Evolutionary conservation across 2,888 invertebrate species (phyloP).

Genomic region (Pyrrhia umbra): DNA sequence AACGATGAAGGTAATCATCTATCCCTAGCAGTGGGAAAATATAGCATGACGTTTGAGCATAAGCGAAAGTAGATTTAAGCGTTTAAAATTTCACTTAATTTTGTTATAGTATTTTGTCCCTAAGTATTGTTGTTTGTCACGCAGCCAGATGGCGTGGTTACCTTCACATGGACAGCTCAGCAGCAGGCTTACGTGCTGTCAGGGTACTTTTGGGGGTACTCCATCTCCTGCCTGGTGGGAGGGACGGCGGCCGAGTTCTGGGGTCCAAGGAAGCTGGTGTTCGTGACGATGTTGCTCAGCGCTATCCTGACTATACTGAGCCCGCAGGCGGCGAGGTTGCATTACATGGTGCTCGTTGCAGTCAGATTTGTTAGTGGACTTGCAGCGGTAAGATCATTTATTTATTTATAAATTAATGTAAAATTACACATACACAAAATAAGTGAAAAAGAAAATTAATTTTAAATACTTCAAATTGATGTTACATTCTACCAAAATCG

Average conservation of each 20-base stretch:
- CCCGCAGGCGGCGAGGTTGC: constrained; percentile 91
- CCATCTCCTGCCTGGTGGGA: constrained; percentile 91
- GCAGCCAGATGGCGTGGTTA: constrained; percentile 82
- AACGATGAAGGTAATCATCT: no score
- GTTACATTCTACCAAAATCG: not conserved
- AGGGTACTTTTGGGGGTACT: constrained; percentile 90
- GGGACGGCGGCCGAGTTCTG: constrained; percentile 92
- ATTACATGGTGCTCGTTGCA: constrained; percentile 90
- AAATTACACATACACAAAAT: no score
- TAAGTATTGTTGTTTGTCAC: constrained; percentile 27
- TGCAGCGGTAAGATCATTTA: constrained; percentile 88
- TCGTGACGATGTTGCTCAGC: constrained; percentile 88
- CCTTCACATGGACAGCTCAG: constrained; percentile 90
- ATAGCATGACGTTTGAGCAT: no score
- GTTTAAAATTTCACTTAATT: no score
- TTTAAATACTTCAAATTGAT: not conserved
- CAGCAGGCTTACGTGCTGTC: constrained; percentile 92
- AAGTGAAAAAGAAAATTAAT: no score
- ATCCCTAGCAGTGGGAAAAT: no score
- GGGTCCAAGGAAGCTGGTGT: constrained; percentile 90
- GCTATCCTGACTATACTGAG: constrained; percentile 90
- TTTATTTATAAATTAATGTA: not conserved
- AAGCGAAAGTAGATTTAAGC: no score
- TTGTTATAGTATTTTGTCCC: no score
- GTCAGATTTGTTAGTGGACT: constrained; percentile 91